Conservation (phyloP, 2,888 invertebrate species). For the Macrophya annulata region DNA sequence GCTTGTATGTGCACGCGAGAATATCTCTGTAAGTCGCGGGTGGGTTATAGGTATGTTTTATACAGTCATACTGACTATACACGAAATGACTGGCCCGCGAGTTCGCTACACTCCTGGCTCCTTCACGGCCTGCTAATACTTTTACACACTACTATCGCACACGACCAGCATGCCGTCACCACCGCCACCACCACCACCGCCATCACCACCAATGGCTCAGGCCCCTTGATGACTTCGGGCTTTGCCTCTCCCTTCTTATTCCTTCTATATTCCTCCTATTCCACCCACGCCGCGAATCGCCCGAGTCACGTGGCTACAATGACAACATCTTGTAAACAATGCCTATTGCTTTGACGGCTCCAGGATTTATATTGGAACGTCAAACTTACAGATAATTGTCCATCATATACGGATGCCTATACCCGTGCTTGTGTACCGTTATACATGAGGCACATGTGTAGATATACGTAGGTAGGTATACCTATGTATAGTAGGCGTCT, state of each 20-base stretch:
- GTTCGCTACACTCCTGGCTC: constrained; percentile 16
- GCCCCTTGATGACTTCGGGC: not conserved
- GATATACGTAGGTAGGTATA: too few species aligned
- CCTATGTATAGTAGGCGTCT: too few species aligned
- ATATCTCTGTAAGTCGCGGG: not conserved
- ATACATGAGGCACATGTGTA: not conserved
- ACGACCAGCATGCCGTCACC: not conserved
- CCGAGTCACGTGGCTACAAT: constrained; percentile 39
- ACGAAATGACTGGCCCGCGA: constrained; percentile 37
- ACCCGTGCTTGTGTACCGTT: not conserved
- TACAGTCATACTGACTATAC: not conserved
- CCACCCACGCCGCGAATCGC: constrained; percentile 8
- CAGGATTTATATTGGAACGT: not conserved
- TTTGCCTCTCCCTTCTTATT: constrained; percentile 4
- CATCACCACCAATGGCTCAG: too few species aligned
- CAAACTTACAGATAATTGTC: not conserved
- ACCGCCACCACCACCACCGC: not conserved
- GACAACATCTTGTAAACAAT: constrained; percentile 47
- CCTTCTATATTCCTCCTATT: constrained; percentile 20
- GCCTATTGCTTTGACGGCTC: not conserved
- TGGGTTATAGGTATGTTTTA: not conserved
- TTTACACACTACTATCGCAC: constrained; percentile 31
- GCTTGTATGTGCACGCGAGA: too few species aligned
- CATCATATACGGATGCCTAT: not conserved
- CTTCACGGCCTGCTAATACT: constrained; percentile 22